These are phyloP conservation scores for Oxyruncus cristatus DNA, from an alignment of 2,113 vertebrate genomes.

Conservation along the genomic window DNA sequence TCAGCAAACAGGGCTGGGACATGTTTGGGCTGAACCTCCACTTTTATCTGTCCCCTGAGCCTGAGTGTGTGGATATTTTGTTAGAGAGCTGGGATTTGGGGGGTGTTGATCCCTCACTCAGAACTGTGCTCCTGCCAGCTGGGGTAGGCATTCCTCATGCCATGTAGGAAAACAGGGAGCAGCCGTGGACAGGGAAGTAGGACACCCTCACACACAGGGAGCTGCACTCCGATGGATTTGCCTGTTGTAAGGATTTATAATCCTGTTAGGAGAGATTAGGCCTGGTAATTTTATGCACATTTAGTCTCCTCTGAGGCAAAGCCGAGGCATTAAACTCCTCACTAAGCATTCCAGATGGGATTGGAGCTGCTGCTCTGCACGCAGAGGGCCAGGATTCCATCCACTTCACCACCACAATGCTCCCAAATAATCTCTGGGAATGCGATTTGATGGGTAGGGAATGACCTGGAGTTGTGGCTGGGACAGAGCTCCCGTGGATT, in stretches of 20 bases:
- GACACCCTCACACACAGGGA: neutral
- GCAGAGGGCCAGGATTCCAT: neutral
- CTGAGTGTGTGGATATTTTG: neutral
- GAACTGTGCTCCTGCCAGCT: neutral
- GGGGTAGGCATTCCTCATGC: neutral
- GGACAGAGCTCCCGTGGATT: neutral
- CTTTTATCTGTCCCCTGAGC: accelerated
- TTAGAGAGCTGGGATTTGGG: neutral
- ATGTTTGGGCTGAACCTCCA: neutral
- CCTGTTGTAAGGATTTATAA: neutral
- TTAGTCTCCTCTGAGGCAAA: neutral
- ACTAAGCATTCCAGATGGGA: neutral
- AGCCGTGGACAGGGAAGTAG: neutral
- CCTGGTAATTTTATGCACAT: neutral
- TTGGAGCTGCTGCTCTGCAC: neutral
- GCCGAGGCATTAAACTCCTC: neutral
- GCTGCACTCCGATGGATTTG: neutral
- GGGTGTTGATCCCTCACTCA: neutral
- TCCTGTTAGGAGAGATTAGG: neutral
- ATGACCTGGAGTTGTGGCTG: neutral
- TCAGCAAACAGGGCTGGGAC: neutral
- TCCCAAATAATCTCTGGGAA: neutral
- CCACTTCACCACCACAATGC: neutral
- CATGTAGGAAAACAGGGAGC: accelerated
- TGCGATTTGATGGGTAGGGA: neutral